Evolutionary conservation across 2,797 vertebrate species (phyloP), one percentile per base, ranked within the genome.

Genomic region (Amazonetta brasiliensis): DNA sequence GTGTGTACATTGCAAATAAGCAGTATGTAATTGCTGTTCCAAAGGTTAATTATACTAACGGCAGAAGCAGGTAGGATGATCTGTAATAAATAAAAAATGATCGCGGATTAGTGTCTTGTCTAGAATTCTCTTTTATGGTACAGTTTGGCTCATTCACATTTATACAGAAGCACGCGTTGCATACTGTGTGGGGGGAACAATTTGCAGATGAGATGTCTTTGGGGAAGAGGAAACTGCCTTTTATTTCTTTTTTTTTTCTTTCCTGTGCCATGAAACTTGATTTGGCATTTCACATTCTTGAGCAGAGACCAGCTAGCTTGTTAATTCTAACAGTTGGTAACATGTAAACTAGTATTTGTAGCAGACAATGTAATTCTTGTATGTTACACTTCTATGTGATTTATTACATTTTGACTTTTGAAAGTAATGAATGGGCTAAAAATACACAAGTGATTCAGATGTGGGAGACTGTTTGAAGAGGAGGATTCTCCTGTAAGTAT

Each of bases 401-500:
- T 69, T 87, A 68, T 87, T 91, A 17, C 8, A 25, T 75, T 91
- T 87, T 73, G 39, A 59, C 41, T 88, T 86, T 48, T 75, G 35
- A 80, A 94, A 91, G 63, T 64, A 94, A 84, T 94, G 95, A 96
- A 94, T 95, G 87, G 71, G 56, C 95, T 96, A 91, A 92, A 96
- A 96, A 94, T 96, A 90, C 20, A 31, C 56, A 46, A 82, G 43
- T 92, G 92, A 95, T 90, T 97, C 87, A 94, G 43, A 82, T 6
- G 72, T 88, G 83, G 92, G 91, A 95, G 92, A 46, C 63, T 83
- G 67, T 74, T 95, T 94, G 95, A 95, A 94, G 94, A 84, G 83
- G 94, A 95, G 85, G 77, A 43, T 91, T 94, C 14, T 76, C 80
- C 60, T 82, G 12, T 93, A 79, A 91, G 54, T 64, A 56, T 84